Base-by-base conservation (phyloP, 2,888 invertebrate species). In the Pseudococcus viburni region DNA sequence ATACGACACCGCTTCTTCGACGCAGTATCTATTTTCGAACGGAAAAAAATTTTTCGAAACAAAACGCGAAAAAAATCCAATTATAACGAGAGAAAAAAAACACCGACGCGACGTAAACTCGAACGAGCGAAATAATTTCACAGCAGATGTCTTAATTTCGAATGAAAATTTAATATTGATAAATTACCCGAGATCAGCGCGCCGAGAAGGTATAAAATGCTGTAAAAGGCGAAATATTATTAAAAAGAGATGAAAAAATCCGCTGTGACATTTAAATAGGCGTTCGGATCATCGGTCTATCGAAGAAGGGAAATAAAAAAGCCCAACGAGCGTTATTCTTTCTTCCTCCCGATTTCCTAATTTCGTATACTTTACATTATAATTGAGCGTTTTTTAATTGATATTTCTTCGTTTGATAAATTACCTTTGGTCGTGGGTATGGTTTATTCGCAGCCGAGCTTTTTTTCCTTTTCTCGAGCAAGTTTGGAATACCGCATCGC, bases 101-200 rank as follows among this genome's bases (percentile, higher is more conserved):
- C 11, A 26, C 26, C 22, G 26, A 33, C 26, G 26, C 26, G 26
- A 33, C 26, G 26, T 33, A 33, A 73, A 73, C 68, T 22, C 68
- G 68, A 59, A 59, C 59, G 19, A 19, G 59, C n/a, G 59, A 59
- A 59, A 59, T 59, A 59, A 73, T 73, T 73, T 73, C 12, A 33
- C 12, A 73, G 68, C 68, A 73, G 68, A 73, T 73, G 68, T 33
- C n/a, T 73, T 26, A 73, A 73, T 33, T 59, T 73, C 68, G 68
- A 26, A 33, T 73, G 68, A 26, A 73, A 73, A 73, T 73, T 73
- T 73, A 73, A 73, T 73, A 73, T 73, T 73, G 68, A 73, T 73
- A 73, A 73, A 73, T 73, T 73, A 73, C 68, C 26, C 68, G 33
- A 33, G 33, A 73, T 73, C 68, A 26, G 12, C 11, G 68, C 26